Evolutionary conservation across 23 tunicate genomes (phyloP), one percentile per base, ranked within the genome.

Genomic region (Styela clava): DNA sequence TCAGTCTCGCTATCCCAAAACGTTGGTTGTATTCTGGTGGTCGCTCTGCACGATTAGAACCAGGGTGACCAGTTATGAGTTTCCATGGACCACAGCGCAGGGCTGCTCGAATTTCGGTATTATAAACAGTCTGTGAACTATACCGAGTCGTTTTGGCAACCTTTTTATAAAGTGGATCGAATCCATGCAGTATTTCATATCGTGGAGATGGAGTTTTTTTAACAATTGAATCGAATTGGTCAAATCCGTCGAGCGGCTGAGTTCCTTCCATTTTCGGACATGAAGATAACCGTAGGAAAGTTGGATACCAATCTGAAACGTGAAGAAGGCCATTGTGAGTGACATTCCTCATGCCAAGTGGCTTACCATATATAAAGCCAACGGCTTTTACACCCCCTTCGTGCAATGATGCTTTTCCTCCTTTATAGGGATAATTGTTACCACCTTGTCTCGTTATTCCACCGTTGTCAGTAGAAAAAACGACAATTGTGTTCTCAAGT

Each of bases 281-380:
- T 62, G 79, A 31, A 73, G 88, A 69, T 63, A 88, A 88, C 35
- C 84, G 69, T 82, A 89, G 33, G 78, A 89, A 78, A 2, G 94
- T 89, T 18, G 94, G 94, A 73, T 77, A 74, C 87, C 87, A 84
- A 79, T 89, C 94, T 24, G 94, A 89, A 52, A 89, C 79, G 64
- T 89, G 94, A 2, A 83, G 34, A 0, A 89, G 79, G 31, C 84
- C 78, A 12, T 73, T 37, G 65, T 86, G 81, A 44, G 56, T 44
- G 5, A 64, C 85, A 32, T 28, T 61, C 19, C 82, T 52, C 2
- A 51, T 31, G 2, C 28, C 25, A 3, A 86, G 82, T 16, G 36
- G 78, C 51, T 86, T 86, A 19, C 91, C 91, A 76, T 86, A 85
- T 2, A 86, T 69, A 31, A 86, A 86, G 12, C 91, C 91, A 18